These are phyloP conservation scores for Epizoanthus stellaris DNA, from an alignment of 92 coral and sea anemone species.

Conservation along the genomic window DNA sequence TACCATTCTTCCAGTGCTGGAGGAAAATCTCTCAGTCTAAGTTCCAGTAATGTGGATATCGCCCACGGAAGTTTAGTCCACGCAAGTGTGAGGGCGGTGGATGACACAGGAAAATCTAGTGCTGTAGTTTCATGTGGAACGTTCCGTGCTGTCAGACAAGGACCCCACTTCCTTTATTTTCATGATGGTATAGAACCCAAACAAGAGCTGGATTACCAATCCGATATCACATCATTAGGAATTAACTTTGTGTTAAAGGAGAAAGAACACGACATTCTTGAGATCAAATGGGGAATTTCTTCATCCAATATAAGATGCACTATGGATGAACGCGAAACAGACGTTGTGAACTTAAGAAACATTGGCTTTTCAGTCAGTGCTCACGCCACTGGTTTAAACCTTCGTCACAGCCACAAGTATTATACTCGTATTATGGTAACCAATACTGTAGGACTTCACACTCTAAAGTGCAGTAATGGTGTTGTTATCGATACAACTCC, in stretches of 20 bases:
- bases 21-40: conserved; percentile 55
- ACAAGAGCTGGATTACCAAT: conserved; percentile 72
- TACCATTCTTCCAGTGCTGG: conserved; percentile 72
- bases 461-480: conserved; percentile 89
- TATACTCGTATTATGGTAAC: conserved; percentile 69
- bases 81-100: conserved; percentile 75
- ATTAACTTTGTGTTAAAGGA: conserved; percentile 66
- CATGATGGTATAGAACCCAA: conserved; percentile 64
- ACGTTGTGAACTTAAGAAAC: conserved; percentile 58
- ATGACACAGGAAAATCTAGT: conserved; percentile 70
- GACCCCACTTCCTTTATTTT: conserved; percentile 71
- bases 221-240: conserved; percentile 62
- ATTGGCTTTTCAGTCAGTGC: conserved; percentile 69
- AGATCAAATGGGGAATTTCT: conserved; percentile 81
- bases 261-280: conserved; percentile 45
- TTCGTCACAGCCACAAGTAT: conserved; percentile 67
- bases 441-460: conserved; percentile 58
- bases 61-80: conserved; percentile 51
- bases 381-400: conserved; percentile 67
- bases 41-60: not conserved
- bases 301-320: conserved; percentile 53
- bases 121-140: conserved; percentile 61
- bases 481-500: conserved; percentile 77
- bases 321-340: conserved; percentile 61
- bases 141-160: conserved; percentile 63